phyloP scores from a whole-genome alignment of 2,113 vertebrate genomes.

The Odocoileus hemionus region DNA sequence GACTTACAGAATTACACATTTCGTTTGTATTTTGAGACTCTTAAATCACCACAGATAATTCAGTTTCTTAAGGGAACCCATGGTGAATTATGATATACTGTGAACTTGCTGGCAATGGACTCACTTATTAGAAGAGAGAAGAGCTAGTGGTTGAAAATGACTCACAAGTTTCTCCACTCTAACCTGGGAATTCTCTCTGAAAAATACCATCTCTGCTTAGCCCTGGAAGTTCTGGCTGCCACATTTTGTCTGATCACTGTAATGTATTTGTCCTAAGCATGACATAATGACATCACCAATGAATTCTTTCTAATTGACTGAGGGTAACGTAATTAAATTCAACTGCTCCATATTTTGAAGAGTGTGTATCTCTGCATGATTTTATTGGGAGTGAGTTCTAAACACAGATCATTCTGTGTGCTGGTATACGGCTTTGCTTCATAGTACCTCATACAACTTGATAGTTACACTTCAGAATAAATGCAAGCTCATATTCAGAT shows the following conservation, averaged over 20 bases:
- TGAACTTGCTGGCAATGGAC: not conserved
- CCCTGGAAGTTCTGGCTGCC: not conserved
- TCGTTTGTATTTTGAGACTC: slow-evolving; percentile 22
- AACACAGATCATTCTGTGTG: not conserved
- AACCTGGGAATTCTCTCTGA: slow-evolving; percentile 22
- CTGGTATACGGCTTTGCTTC: not conserved
- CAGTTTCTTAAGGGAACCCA: slow-evolving; percentile 14
- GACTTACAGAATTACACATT: not conserved
- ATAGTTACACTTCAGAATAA: not conserved
- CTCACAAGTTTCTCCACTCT: not conserved
- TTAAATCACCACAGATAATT: slow-evolving; percentile 17
- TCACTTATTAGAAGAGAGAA: not conserved
- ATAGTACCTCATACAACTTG: not conserved
- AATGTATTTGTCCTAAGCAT: slow-evolving; percentile 10
- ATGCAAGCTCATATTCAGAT: not conserved
- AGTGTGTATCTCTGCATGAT: not conserved
- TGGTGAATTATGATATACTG: not conserved
- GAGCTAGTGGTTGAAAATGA: not conserved
- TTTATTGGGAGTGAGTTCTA: not conserved
- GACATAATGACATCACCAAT: slow-evolving; percentile 29
- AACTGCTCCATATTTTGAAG: slow-evolving; percentile 3
- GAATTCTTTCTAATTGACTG: slow-evolving; percentile 27
- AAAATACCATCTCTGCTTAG: not conserved
- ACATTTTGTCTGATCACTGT: not conserved
- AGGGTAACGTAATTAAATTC: not conserved